Conservation (phyloP, 2,113 vertebrate genomes). For the Spermophilus dauricus region DNA sequence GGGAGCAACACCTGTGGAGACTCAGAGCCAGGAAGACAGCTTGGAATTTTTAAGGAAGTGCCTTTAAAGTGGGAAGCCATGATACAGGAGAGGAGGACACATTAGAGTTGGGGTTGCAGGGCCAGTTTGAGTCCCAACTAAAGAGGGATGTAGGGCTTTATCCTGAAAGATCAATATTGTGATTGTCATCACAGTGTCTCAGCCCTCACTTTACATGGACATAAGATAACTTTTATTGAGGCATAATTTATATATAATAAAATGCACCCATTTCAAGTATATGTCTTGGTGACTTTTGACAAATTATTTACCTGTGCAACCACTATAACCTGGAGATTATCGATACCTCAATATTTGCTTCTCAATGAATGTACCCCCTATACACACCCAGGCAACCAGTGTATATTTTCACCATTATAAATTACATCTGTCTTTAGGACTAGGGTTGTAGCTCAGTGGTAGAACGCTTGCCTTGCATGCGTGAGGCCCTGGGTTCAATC, state of each 20-base stretch:
- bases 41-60: neutral
- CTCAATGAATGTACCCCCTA: neutral
- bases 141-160: neutral
- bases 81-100: neutral
- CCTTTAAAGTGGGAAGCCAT: neutral
- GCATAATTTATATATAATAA: conserved; percentile 32
- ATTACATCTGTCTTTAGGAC: conserved; percentile 1
- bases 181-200: neutral
- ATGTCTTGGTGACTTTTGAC: neutral
- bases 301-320: neutral
- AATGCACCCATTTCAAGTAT: neutral
- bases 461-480: too few relatives aligned
- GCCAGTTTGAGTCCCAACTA: neutral
- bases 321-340: neutral
- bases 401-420: neutral
- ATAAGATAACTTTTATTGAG: neutral
- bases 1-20: neutral
- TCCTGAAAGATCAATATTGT: neutral
- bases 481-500: too few relatives aligned
- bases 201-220: neutral
- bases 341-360: neutral
- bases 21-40: neutral
- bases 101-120: neutral
- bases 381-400: neutral
- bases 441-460: too few relatives aligned